Conservation (phyloP, 2,113 vertebrate genomes). For the Pterophyllum scalare region DNA sequence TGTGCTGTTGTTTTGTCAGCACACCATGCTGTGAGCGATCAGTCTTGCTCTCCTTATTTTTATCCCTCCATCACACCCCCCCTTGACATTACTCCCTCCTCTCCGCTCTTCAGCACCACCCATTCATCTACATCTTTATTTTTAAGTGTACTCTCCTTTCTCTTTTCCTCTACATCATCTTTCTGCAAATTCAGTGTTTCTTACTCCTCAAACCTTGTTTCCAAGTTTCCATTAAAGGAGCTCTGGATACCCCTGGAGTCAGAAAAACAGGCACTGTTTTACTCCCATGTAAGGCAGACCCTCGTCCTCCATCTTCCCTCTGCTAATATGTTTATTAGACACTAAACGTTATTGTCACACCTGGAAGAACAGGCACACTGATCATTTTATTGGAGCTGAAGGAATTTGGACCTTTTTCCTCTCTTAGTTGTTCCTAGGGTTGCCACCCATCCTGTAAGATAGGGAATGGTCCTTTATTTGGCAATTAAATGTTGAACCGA, state of each 20-base stretch:
- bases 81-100: too few relatives aligned
- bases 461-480: too few relatives aligned
- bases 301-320: too few relatives aligned
- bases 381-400: too few relatives aligned
- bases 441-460: too few relatives aligned
- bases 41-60: not conserved
- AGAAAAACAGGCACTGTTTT: not conserved
- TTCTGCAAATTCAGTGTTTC: not conserved
- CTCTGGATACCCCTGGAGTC: not conserved
- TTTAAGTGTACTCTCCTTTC: not conserved
- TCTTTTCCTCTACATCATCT: not conserved
- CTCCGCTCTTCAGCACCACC: not conserved
- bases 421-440: too few relatives aligned
- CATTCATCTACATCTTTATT: not conserved
- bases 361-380: too few relatives aligned
- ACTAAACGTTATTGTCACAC: too few relatives aligned
- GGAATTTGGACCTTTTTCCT: too few relatives aligned
- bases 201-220: not conserved
- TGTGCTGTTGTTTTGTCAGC: not conserved
- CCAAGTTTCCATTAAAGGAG: not conserved
- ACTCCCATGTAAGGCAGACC: too few relatives aligned
- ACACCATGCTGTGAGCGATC: not conserved
- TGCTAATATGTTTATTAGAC: too few relatives aligned
- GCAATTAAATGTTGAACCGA: too few relatives aligned
- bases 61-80: not conserved